Base-by-base conservation (phyloP, 2,113 vertebrate genomes). In the Dromaius novaehollandiae region DNA sequence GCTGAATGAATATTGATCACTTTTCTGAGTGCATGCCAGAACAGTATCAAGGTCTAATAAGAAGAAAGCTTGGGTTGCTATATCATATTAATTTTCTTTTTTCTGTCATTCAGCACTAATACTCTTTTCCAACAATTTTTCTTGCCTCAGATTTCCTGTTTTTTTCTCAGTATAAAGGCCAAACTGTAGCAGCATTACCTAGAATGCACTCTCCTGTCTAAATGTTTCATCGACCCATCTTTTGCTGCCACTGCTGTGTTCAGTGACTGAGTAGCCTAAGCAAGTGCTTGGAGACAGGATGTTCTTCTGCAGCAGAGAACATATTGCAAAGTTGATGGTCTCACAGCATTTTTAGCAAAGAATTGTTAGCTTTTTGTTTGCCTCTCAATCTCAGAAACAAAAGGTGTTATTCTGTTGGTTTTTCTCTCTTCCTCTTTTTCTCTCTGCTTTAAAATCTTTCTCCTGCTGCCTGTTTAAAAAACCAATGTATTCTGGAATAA, bases 31-130 rank as follows among this genome's bases (percentile, higher is more conserved):
- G 20, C 30, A 2, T n/a, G 44, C 32, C 56, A 44, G 69, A 71
- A 22, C 20, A 42, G 4, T 12, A 42, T 24, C 3, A 3, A 32
- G 30, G 18, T 48, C 18, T 82, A 68, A 61, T 16, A 78, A 65
- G 42, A 19, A 53, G 34, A 90, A 71, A 74, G 36, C 19, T 30
- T 76, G 36, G 26, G 8, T 88, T 93, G 80, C 63, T 64, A 2
- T 34, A 21, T 48, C 16, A 30, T 61, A 5, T 0, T 0, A 11
- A 2, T 46, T 88, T 73, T 36, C 16, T 86, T 88, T 81, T 32
- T 77, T 44, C 48, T 81, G 73, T 79, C 26, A 25, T 82, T 88
- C 26, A 82, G 28, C 30, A 34, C 12, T 80, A 10, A 32, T 46
- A 9, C 6, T 74, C 20, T 58, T 66, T 79, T 69, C 25, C 24